Conservation (phyloP, 2,888 invertebrate species). For the Coronaproctus castanopsis region DNA sequence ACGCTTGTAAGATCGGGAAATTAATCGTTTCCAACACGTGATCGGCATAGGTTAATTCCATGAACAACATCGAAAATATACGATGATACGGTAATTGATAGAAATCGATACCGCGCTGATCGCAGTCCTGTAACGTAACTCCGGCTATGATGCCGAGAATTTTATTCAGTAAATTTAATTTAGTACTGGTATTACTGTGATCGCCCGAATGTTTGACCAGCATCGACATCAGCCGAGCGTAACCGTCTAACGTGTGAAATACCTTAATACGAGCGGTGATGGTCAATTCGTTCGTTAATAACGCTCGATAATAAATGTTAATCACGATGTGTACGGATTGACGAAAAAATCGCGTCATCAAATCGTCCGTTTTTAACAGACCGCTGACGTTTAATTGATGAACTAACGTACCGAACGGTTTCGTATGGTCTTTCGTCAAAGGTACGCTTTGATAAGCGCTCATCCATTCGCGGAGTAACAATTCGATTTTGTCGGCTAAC, state of each 20-base stretch:
- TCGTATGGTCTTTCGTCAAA: slow-evolving; percentile 59
- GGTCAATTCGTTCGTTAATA: slow-evolving; percentile 38
- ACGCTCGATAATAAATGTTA: slow-evolving; percentile 71
- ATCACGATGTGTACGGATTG: slow-evolving; percentile 92
- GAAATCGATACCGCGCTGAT: slow-evolving; percentile 69
- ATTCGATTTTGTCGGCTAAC: slow-evolving; percentile 85
- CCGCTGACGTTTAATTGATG: slow-evolving; percentile 90
- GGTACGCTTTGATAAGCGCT: slow-evolving; percentile 59
- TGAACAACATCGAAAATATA: slow-evolving; percentile 85
- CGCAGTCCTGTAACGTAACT: slow-evolving; percentile 88
- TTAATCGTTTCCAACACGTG: slow-evolving; percentile 84
- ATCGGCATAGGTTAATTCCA: slow-evolving; percentile 87
- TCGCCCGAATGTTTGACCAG: slow-evolving; percentile 90
- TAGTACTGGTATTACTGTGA: slow-evolving; percentile 75
- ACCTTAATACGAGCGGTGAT: slow-evolving; percentile 66
- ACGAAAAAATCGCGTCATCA: slow-evolving; percentile 91
- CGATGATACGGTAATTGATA: slow-evolving; percentile 96
- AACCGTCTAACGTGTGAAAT: slow-evolving; percentile 87
- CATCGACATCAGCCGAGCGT: slow-evolving; percentile 76
- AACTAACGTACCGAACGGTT: slow-evolving; percentile 83
- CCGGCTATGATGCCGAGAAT: slow-evolving; percentile 86
- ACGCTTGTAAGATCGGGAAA: slow-evolving; percentile 81
- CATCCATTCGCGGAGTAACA: slow-evolving; percentile 86
- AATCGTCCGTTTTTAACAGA: slow-evolving; percentile 88
- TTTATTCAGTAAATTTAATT: slow-evolving; percentile 90